phyloP scores from a whole-genome alignment of 2,113 vertebrate species.

The Prionailurus bengalensis region DNA sequence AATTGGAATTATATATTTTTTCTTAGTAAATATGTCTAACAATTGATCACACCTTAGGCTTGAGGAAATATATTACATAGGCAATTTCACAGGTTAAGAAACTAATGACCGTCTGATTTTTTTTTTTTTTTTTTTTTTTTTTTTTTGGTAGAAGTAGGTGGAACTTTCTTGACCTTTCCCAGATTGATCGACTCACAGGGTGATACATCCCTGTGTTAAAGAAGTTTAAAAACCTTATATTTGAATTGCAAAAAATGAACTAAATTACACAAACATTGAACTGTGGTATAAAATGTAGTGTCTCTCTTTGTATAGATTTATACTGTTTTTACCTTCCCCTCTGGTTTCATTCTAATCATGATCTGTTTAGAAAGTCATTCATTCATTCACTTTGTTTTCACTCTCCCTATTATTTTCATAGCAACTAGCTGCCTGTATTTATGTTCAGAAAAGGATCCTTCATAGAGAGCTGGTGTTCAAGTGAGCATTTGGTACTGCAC shows the following conservation, averaged over 20 bases:
- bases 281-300: slow-evolving; percentile 72
- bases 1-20: not conserved
- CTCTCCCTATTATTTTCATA: not conserved
- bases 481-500: not conserved
- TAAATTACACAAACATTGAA: slow-evolving; percentile 84
- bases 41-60: slow-evolving; percentile 9
- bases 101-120: slow-evolving; percentile 83
- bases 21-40: slow-evolving; percentile 31
- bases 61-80: slow-evolving; percentile 35
- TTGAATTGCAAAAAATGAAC: slow-evolving; percentile 83
- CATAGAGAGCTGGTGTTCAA: not conserved
- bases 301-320: slow-evolving; percentile 77
- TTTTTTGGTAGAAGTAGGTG: not conserved
- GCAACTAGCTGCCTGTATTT: not conserved
- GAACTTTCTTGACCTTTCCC: slow-evolving; percentile 71
- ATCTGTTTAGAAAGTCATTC: slow-evolving; percentile 14
- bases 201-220: slow-evolving; percentile 77
- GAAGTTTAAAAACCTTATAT: slow-evolving; percentile 73
- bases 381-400: not conserved
- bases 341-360: slow-evolving; percentile 61
- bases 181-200: slow-evolving; percentile 83
- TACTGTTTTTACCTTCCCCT: slow-evolving; percentile 75
- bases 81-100: slow-evolving; percentile 80
- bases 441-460: not conserved
- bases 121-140: slow-evolving; percentile 46